These are phyloP conservation scores for Aspidiotus destructor DNA, from an alignment of 2,888 invertebrate genomes.

Conservation along the genomic window DNA sequence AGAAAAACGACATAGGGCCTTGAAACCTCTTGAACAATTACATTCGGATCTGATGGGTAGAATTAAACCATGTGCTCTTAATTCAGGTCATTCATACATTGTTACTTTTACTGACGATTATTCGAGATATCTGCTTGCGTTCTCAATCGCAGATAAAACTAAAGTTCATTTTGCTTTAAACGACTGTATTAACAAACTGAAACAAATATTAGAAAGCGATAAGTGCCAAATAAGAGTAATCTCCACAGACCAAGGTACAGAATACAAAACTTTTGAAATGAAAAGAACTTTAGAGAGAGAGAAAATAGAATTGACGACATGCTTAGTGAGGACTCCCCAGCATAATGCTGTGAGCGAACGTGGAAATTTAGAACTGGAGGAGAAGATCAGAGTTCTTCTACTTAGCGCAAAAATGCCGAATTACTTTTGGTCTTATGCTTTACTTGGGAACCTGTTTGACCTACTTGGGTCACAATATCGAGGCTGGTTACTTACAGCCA, in stretches of 20 bases:
- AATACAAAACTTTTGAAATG: not conserved
- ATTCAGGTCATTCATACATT: not conserved
- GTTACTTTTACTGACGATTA: not conserved
- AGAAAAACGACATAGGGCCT: not conserved
- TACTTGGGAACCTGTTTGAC: no score
- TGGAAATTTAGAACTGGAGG: not conserved
- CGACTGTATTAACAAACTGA: not conserved
- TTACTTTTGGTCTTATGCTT: conserved; percentile 2
- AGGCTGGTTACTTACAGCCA: not conserved
- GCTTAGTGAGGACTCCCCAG: not conserved
- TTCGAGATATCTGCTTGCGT: not conserved
- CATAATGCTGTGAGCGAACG: not conserved
- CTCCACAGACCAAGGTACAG: not conserved
- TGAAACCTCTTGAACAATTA: not conserved
- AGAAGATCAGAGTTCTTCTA: not conserved
- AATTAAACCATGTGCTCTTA: not conserved
- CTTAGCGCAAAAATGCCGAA: not conserved
- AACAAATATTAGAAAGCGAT: not conserved
- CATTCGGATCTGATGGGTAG: not conserved
- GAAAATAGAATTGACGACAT: not conserved
- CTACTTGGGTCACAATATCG: conserved; percentile 14
- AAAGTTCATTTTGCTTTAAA: not conserved
- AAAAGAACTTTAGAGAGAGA: not conserved
- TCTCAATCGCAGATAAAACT: not conserved
- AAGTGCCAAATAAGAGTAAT: not conserved